Conservation (phyloP, 2,888 invertebrate species). For the Tromatobia lineatoria region DNA sequence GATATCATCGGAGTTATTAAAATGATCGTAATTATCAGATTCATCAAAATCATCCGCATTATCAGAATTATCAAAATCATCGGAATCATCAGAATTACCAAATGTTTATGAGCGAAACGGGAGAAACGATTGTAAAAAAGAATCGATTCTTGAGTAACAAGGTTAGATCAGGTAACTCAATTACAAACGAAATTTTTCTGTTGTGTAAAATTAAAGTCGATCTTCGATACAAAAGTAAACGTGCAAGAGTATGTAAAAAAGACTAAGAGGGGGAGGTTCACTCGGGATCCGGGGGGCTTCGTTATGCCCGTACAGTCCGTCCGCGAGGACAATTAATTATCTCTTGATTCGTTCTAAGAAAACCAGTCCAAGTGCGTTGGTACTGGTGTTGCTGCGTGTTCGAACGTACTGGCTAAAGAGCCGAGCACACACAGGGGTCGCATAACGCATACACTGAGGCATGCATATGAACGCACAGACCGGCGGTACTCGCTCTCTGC, state of each 20-base stretch:
- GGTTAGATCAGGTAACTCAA: not conserved
- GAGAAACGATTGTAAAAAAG: not conserved
- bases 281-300: conserved; percentile 71
- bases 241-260: conserved; percentile 38
- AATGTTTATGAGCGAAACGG: not conserved
- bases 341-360: conserved; percentile 83
- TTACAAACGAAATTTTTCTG: not conserved
- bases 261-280: conserved; percentile 4
- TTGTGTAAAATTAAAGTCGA: conserved; percentile 20
- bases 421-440: conserved; percentile 49
- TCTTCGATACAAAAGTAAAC: conserved; percentile 40
- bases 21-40: no score
- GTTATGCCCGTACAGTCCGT: conserved; percentile 78
- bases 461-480: conserved; percentile 67
- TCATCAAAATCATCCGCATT: no score
- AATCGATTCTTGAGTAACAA: not conserved
- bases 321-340: conserved; percentile 84
- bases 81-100: not conserved
- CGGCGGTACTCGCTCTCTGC: conserved; percentile 69
- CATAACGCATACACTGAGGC: conserved; percentile 33
- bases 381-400: conserved; percentile 62
- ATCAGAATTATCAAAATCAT: no score
- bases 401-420: not conserved
- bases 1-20: no score
- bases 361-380: conserved; percentile 82